Conservation (phyloP, 2,113 vertebrate species). For the Okapia johnstoni region DNA sequence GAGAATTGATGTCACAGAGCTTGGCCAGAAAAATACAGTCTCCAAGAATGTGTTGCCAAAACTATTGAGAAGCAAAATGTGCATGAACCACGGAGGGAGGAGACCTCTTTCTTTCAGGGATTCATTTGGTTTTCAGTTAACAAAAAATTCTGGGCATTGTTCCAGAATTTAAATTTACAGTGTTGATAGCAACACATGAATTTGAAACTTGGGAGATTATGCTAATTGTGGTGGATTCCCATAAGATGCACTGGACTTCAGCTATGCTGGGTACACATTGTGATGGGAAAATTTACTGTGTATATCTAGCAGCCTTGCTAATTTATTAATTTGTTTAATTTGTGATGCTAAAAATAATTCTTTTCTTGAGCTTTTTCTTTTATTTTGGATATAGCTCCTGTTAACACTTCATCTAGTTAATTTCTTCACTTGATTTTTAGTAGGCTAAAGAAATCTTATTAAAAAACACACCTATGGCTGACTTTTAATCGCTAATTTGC, state of each 20-base stretch:
- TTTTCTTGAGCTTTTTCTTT: slow-evolving; percentile 19
- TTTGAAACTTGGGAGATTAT: slow-evolving; percentile 38
- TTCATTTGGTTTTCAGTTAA: slow-evolving; percentile 51
- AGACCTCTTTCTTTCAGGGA: not conserved
- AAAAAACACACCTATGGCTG: slow-evolving; percentile 1
- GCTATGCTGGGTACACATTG: not conserved
- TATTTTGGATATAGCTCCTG: not conserved
- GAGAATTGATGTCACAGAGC: slow-evolving; percentile 14
- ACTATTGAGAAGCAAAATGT: not conserved
- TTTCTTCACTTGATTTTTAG: slow-evolving; percentile 27
- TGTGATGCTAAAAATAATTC: not conserved
- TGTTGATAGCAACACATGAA: slow-evolving; percentile 36
- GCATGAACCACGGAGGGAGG: not conserved
- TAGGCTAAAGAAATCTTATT: slow-evolving; percentile 21
- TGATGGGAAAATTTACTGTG: slow-evolving; percentile 5
- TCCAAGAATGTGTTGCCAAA: not conserved
- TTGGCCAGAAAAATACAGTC: not conserved
- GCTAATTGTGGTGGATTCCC: not conserved
- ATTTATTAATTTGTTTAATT: slow-evolving; percentile 48
- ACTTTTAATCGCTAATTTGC: slow-evolving; percentile 10
- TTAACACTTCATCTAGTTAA: slow-evolving; percentile 27
- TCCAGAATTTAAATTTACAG: slow-evolving; percentile 62
- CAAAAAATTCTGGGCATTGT: slow-evolving; percentile 37
- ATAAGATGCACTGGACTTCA: not conserved
- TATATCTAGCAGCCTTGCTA: not conserved